phyloP scores from a whole-genome alignment of 2,888 invertebrate genomes.

The Agrochola macilenta region DNA sequence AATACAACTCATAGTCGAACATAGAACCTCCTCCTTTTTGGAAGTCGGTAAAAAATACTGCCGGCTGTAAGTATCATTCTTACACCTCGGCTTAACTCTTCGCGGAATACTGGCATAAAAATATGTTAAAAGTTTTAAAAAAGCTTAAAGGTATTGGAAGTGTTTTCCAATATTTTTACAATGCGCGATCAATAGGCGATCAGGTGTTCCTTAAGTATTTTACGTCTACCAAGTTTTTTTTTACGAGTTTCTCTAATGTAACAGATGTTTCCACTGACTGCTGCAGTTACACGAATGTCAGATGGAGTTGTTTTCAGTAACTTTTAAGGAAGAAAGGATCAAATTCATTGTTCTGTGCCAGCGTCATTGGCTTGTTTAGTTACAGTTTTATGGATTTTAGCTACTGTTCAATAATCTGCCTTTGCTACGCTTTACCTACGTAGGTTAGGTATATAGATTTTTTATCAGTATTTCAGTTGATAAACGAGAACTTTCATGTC shows the following conservation, averaged over 20 bases:
- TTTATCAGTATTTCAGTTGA: slow-evolving; percentile 14
- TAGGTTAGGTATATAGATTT: not conserved
- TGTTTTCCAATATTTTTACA: slow-evolving; percentile 35
- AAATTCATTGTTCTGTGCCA: not conserved
- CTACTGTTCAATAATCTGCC: slow-evolving; percentile 16
- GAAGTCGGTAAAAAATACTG: not conserved
- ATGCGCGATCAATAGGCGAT: slow-evolving; percentile 23
- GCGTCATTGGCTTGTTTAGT: not conserved
- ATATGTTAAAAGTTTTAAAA: not conserved
- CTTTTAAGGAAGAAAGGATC: not conserved
- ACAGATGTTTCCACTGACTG: slow-evolving; percentile 44
- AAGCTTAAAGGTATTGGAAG: not conserved
- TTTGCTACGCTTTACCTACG: not conserved
- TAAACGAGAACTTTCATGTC: slow-evolving; percentile 30
- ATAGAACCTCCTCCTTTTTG: too few species aligned
- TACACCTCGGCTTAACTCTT: not conserved
- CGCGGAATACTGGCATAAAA: not conserved
- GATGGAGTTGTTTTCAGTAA: not conserved
- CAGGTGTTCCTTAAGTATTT: slow-evolving; percentile 23
- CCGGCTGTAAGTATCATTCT: too few species aligned
- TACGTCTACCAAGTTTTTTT: slow-evolving; percentile 21
- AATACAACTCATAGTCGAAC: too few species aligned
- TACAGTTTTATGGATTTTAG: not conserved
- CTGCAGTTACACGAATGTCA: not conserved
- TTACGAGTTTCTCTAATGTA: slow-evolving; percentile 21